Conservation (phyloP, 2,888 invertebrate genomes). For the Rhogogaster chlorosoma region DNA sequence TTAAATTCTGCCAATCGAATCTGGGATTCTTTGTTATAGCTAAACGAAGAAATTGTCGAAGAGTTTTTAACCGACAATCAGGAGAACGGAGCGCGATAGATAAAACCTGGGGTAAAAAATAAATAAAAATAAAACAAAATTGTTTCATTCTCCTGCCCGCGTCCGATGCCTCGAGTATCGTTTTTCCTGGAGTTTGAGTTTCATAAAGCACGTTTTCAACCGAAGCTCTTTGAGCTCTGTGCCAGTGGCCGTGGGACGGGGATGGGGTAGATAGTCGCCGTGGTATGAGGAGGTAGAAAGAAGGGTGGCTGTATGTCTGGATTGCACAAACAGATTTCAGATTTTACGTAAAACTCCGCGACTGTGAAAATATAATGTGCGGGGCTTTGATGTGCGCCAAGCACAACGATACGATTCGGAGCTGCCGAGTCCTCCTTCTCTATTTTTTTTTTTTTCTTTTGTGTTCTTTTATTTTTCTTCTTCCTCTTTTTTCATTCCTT, state of each 20-base stretch:
- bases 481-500: too few species aligned
- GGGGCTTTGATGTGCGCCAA: background rate
- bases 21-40: background rate
- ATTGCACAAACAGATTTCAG: slow-evolving; percentile 46
- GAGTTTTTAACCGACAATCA: background rate
- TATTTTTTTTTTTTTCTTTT: background rate
- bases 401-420: background rate
- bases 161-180: slow-evolving; percentile 26
- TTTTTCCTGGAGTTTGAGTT: slow-evolving; percentile 29
- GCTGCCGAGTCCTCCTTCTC: background rate
- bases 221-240: slow-evolving; percentile 37
- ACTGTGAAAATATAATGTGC: slow-evolving; percentile 43
- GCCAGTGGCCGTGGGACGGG: background rate
- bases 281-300: background rate
- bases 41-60: background rate
- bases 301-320: slow-evolving; percentile 38
- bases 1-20: background rate
- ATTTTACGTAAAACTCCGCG: slow-evolving; percentile 36
- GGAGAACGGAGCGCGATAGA: background rate
- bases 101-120: background rate
- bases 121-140: background rate
- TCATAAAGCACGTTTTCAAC: slow-evolving; percentile 34
- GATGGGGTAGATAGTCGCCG: background rate
- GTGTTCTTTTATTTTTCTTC: background rate
- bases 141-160: background rate